Conservation (phyloP, 2,797 vertebrate species). For the Cynopterus sphinx region DNA sequence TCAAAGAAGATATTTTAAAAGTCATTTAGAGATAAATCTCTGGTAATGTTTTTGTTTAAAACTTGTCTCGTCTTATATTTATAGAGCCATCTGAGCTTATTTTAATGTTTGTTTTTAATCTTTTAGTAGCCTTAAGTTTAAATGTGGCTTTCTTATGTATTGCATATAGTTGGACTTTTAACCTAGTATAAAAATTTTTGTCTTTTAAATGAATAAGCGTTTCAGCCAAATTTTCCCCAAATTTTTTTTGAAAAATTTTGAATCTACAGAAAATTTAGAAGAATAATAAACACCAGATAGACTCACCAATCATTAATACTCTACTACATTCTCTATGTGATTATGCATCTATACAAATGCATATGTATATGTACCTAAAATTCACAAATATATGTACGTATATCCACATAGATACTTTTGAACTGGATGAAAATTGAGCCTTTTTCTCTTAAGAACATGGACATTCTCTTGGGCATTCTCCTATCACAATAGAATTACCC, state of each 20-base stretch:
- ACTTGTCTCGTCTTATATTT: neutral
- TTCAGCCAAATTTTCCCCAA: neutral
- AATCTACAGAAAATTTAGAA: neutral
- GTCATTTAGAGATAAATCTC: neutral
- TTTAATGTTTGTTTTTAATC: neutral
- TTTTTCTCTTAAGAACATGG: neutral
- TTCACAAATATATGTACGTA: neutral
- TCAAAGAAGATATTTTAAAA: too few relatives aligned
- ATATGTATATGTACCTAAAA: neutral
- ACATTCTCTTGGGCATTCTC: neutral
- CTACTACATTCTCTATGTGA: neutral
- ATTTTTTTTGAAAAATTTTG: slow-evolving; percentile 18
- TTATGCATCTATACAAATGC: neutral
- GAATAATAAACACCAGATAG: neutral
- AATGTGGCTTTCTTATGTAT: neutral
- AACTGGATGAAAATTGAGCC: neutral
- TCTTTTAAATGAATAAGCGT: neutral
- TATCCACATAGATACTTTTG: neutral
- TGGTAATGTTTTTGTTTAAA: neutral
- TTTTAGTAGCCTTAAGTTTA: slow-evolving; percentile 7
- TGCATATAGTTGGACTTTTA: neutral
- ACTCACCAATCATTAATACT: neutral
- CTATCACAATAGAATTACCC: neutral
- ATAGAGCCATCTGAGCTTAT: neutral
- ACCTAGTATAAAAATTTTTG: neutral